phyloP scores from a whole-genome alignment of 2,888 invertebrate genomes.

The Diploptera punctata region DNA sequence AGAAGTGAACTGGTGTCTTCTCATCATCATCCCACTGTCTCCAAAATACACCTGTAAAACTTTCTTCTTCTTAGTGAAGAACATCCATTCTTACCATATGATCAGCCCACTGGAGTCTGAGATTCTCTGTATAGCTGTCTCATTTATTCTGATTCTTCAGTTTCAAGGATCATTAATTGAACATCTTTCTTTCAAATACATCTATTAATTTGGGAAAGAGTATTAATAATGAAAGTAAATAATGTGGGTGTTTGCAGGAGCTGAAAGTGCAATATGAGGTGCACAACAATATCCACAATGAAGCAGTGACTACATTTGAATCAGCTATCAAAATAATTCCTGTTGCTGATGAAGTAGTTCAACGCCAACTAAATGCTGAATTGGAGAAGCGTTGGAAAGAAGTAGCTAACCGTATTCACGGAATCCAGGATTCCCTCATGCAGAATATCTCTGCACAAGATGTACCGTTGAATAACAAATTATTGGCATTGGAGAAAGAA shows the following conservation, averaged over 20 bases:
- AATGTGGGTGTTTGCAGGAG: conserved; percentile 64
- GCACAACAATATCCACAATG: conserved; percentile 76
- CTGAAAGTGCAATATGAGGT: conserved; percentile 87
- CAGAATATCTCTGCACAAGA: conserved; percentile 74
- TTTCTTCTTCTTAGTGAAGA: no score
- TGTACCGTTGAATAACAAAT: conserved; percentile 75
- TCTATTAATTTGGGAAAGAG: no score
- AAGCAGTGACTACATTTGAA: conserved; percentile 75
- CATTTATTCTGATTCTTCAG: no score
- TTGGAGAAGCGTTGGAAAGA: conserved; percentile 78
- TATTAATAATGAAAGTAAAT: no score
- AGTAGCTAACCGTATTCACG: conserved; percentile 65
- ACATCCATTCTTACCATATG: no score
- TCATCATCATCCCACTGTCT: no score
- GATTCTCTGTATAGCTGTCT: no score
- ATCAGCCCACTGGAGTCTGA: no score
- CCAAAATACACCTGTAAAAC: no score
- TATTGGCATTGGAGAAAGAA: conserved; percentile 77
- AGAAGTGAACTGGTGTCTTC: no score
- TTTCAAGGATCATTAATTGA: no score
- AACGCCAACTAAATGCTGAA: conserved; percentile 78
- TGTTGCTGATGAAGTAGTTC: conserved; percentile 83
- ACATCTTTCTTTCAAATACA: no score
- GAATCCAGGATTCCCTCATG: conserved; percentile 34
- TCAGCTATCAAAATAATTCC: conserved; percentile 79